phyloP scores from a whole-genome alignment of 2,797 vertebrate genomes.

The Crotalus adamanteus region DNA sequence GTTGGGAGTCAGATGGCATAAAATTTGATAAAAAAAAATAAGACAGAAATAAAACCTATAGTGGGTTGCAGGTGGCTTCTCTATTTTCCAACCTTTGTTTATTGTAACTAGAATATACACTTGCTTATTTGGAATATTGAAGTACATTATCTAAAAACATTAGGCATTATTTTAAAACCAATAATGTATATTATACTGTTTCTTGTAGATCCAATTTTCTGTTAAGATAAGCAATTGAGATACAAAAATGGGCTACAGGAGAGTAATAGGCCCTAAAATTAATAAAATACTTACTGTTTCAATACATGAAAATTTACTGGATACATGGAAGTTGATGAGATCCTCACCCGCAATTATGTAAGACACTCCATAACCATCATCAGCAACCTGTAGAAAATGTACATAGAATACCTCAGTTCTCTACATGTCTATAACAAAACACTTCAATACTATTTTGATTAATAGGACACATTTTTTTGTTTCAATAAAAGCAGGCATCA shows the following conservation, averaged over 20 bases:
- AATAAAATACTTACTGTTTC: conserved; percentile 81
- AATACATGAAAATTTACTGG: conserved; percentile 90
- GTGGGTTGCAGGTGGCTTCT: not conserved
- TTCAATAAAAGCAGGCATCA: not conserved
- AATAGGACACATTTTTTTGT: not conserved
- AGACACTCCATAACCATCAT: conserved; percentile 96
- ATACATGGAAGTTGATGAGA: conserved; percentile 92
- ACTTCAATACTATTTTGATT: not conserved
- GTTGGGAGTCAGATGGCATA: not conserved
- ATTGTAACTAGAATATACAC: not conserved
- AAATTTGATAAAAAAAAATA: not conserved
- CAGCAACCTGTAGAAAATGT: conserved; percentile 81
- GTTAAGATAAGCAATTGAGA: not conserved
- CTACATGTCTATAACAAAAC: not conserved
- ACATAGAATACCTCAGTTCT: not conserved
- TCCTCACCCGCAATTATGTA: conserved; percentile 90
- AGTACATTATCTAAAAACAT: not conserved
- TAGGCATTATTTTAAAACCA: not conserved
- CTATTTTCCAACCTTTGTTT: not conserved
- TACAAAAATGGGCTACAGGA: not conserved
- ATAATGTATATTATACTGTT: not conserved
- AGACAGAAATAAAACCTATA: not conserved
- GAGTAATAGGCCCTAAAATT: not conserved
- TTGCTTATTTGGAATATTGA: conserved; percentile 14
- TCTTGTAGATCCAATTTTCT: not conserved